phyloP scores from a whole-genome alignment of 2,888 invertebrate species.

The Pseudococcus longispinus region DNA sequence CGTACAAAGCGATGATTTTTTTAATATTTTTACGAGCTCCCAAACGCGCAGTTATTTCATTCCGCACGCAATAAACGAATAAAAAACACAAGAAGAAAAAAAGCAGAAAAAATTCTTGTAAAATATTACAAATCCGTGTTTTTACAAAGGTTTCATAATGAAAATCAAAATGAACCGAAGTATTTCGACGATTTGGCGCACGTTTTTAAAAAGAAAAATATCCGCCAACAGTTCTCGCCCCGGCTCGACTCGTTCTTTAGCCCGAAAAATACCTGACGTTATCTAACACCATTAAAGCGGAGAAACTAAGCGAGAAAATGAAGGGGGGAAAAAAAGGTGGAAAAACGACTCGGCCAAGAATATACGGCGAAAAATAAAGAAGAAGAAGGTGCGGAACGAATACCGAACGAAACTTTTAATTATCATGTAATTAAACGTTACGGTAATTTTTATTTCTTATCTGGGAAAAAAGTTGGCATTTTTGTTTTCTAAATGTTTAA shows the following conservation, averaged over 20 bases:
- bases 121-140: conserved; percentile 9
- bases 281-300: conserved; percentile 8
- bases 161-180: conserved; percentile 1
- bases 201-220: neutral
- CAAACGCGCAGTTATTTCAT: neutral
- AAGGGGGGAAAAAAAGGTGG: neutral
- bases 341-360: neutral
- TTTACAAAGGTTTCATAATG: conserved; percentile 7
- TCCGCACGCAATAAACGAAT: conserved; percentile 5
- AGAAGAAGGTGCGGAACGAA: neutral
- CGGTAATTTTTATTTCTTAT: conserved; percentile 34
- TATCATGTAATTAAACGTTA: conserved; percentile 38
- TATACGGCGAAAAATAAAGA: neutral
- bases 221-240: neutral
- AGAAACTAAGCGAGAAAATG: neutral
- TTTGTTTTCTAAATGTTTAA: conserved; percentile 21
- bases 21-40: conserved; percentile 11
- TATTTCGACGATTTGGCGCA: neutral
- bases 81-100: too few relatives aligned
- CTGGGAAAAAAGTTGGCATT: conserved; percentile 8
- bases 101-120: neutral
- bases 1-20: neutral
- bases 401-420: conserved; percentile 38
- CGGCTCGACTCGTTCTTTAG: neutral
- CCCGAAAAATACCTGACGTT: conserved; percentile 20